Evolutionary conservation across 2,797 vertebrate species (phyloP), one percentile per base, ranked within the genome.

Genomic region (Fratercula arctica): DNA sequence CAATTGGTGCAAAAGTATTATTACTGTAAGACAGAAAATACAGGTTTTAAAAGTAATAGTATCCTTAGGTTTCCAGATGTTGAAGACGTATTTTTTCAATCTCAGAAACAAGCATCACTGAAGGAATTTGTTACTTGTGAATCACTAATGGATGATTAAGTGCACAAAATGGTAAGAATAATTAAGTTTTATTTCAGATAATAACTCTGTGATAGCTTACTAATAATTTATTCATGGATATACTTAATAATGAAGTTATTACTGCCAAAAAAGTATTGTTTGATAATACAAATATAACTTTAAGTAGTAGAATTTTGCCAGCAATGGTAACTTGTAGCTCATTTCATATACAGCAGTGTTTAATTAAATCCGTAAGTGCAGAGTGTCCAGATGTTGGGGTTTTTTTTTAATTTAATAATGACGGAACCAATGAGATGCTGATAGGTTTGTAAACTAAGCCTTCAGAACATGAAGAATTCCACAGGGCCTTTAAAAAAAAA

Each of bases 381-480:
- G 94, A 89, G 82, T 92, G 72, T 97, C 96, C 93, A 96, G 96
- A 96, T 95, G 95, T 85, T 96, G 95, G 6, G 5, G 35, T 35
- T 11, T 69, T 90, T 95, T 97, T 96, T 97, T 97, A 95, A 85
- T 98, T 96, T 98, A 98, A 92, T 96, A 97, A 96, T 97, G 95
- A 95, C 95, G 98, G 96, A 97, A 98, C 83, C 90, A 98, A 98
- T 98, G 98, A 96, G 97, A 97, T 96, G 97, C 87, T 94, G 97
- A 98, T 90, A 96, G 97, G 96, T 97, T 98, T 98, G 97, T 97
- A 98, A 98, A 98, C 96, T 97, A 98, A 98, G 97, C 89, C 97
- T 97, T 98, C 98, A 97, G 96, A 98, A 98, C 95, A 98, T 96
- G 98, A 81, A 96, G 98, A 97, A 97, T 97, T 98, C 98, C 98